These are phyloP conservation scores for Oscheius sp. DNA, from an alignment of 2,888 invertebrate genomes.

Conservation along the genomic window DNA sequence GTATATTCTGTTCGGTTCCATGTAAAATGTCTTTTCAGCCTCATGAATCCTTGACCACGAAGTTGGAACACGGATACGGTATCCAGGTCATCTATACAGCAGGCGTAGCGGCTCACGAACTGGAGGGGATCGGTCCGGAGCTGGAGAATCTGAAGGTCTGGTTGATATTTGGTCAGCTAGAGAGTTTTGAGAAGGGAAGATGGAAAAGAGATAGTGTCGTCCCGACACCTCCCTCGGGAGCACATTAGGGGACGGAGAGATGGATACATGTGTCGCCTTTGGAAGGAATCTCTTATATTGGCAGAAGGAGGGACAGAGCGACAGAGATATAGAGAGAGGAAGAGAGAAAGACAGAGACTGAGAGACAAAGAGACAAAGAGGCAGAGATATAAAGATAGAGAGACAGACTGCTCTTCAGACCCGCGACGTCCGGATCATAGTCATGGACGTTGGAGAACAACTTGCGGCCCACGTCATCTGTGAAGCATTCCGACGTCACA, in stretches of 20 bases:
- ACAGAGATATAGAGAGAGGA: background rate
- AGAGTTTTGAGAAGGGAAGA: background rate
- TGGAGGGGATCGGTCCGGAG: slow-evolving; percentile 62
- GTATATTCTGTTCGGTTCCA: slow-evolving; percentile 75
- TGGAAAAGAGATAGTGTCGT: slow-evolving; percentile 26
- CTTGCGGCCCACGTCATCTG: slow-evolving; percentile 83
- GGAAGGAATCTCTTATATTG: background rate
- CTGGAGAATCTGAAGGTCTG: slow-evolving; percentile 67
- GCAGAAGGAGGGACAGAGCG: background rate
- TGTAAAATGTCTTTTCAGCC: slow-evolving; percentile 55
- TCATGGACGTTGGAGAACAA: slow-evolving; percentile 94
- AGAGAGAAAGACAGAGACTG: background rate
- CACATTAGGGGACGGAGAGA: slow-evolving; percentile 27
- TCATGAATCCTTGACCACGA: slow-evolving; percentile 70
- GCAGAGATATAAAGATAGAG: background rate
- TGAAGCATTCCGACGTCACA: slow-evolving; percentile 72
- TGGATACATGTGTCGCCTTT: slow-evolving; percentile 23
- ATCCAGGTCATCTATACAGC: slow-evolving; percentile 70
- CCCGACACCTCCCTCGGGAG: slow-evolving; percentile 25
- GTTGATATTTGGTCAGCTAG: too few relatives aligned
- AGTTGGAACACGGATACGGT: slow-evolving; percentile 63
- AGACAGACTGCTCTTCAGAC: slow-evolving; percentile 2
- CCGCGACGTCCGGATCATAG: slow-evolving; percentile 88
- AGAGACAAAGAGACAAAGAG: background rate
- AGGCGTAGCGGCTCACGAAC: slow-evolving; percentile 67